Evolutionary conservation across 2,113 vertebrate species (phyloP), one percentile per base, ranked within the genome.

Genomic region (Bucco capensis): DNA sequence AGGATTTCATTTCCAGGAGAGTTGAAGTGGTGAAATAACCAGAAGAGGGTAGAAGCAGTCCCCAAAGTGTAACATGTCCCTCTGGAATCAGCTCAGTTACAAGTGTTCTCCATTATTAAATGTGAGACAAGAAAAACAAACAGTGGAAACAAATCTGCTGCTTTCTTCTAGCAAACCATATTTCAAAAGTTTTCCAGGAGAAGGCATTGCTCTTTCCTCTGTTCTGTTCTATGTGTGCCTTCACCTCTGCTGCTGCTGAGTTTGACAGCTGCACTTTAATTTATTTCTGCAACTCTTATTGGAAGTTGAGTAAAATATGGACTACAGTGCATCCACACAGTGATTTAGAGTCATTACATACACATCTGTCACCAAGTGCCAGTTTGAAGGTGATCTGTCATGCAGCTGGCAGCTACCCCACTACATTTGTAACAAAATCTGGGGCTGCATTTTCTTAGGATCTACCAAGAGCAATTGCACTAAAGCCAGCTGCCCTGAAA

Each of bases 211-310:
- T 86, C 83, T 67, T 67, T 74, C 95, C 94, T 80, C 47, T 1
- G 1, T 82, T 47, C 64, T 91, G 64, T 94, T 88, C 49, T 38
- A 73, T 9, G 1, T 90, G 62, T 8, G 56, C 88, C 81, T 82
- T 83, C 95, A 95, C 93, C 92, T 94, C 96, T 87, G 83, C 89
- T 65, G 83, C 89, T 65, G 93, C 93, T 92, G 81, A 94, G 93
- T 76, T 94, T 96, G 97, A 95, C 97, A 97, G 91, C 62, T 89
- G 76, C 44, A 90, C 93, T 96, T 94, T 30, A 77, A 93, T 96
- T 97, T 92, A 92, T 95, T 66, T 92, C 88, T 89, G 84, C 33
- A 76, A 89, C 93, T 96, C 88, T 94, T 86, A 91, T 10, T 88
- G 83, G 62, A 87, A 92, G 49, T 83, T 94, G 73, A 92, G 87